Conservation (phyloP, 2,113 vertebrate species). For the Lethenteron camtschaticum region DNA sequence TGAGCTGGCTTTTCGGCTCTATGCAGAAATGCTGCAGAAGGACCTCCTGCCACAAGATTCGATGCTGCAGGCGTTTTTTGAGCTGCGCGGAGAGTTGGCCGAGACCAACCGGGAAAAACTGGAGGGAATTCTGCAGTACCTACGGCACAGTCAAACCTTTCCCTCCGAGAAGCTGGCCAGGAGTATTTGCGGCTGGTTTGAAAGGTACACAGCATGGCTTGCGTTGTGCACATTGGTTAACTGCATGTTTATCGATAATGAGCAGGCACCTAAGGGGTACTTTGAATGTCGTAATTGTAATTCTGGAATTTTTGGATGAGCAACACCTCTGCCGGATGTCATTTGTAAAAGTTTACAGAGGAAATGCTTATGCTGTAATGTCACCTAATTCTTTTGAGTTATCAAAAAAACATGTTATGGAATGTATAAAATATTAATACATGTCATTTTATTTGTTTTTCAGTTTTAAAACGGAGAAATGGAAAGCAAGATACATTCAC, state of each 20-base stretch:
- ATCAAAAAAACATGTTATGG: slow-evolving; percentile 5
- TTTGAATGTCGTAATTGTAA: too few species aligned
- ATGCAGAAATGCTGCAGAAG: slow-evolving; percentile 33
- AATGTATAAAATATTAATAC: slow-evolving; percentile 5
- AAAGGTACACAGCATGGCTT: slow-evolving; percentile 33
- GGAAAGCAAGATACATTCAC: slow-evolving; percentile 26
- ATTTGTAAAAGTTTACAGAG: too few species aligned
- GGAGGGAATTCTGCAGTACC: slow-evolving; percentile 32
- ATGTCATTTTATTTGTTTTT: slow-evolving; percentile 8
- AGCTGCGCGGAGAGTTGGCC: slow-evolving; percentile 13
- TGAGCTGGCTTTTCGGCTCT: slow-evolving; percentile 34
- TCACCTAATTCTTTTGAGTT: too few species aligned
- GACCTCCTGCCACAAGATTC: slow-evolving; percentile 30
- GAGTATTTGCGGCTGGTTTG: slow-evolving; percentile 66
- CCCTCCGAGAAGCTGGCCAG: slow-evolving; percentile 33
- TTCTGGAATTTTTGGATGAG: too few species aligned
- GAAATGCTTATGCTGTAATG: too few species aligned
- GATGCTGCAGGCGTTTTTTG: slow-evolving; percentile 41
- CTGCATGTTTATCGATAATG: slow-evolving; percentile 8
- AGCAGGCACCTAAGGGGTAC: too few species aligned
- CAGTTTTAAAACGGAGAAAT: slow-evolving; percentile 43
- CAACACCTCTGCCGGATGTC: too few species aligned
- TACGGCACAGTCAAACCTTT: slow-evolving; percentile 61
- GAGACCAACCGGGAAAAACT: slow-evolving; percentile 24
- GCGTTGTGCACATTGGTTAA: not conserved